Evolutionary conservation across 2,888 invertebrate genomes (phyloP).

Genomic region (Flexamia atlantica): DNA sequence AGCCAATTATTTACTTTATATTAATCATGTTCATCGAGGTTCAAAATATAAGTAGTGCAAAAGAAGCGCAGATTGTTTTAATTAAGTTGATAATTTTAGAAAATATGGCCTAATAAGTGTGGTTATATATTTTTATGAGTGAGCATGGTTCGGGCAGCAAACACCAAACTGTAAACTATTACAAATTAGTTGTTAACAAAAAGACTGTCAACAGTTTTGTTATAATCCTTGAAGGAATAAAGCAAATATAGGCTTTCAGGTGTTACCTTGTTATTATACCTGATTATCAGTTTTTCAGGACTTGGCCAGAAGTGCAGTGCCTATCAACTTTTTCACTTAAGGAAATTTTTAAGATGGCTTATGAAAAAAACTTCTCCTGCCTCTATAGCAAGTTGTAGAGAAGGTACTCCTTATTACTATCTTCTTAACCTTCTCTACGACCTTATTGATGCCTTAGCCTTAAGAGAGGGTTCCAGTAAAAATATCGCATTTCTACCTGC

Average conservation of each 20-base stretch:
- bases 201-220: conserved; percentile 71
- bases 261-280: conserved; percentile 10
- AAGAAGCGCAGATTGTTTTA: conserved; percentile 28
- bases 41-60: too few relatives aligned
- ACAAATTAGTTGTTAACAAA: conserved; percentile 70
- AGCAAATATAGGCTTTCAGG: conserved; percentile 67
- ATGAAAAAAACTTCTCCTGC: too few relatives aligned
- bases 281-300: neutral
- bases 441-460: too few relatives aligned
- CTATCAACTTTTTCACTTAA: too few relatives aligned
- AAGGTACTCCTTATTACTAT: too few relatives aligned
- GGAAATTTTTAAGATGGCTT: too few relatives aligned
- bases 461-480: too few relatives aligned
- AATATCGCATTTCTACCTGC: too few relatives aligned
- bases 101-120: conserved; percentile 56
- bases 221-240: conserved; percentile 70
- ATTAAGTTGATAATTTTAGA: conserved; percentile 24
- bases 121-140: conserved; percentile 17
- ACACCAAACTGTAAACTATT: conserved; percentile 69
- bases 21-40: too few relatives aligned
- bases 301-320: neutral
- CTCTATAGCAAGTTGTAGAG: too few relatives aligned
- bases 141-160: conserved; percentile 66
- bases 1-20: too few relatives aligned
- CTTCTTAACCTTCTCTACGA: too few relatives aligned